Conservation (phyloP, 2,888 invertebrate genomes). For the Amblyteles armatorius region DNA sequence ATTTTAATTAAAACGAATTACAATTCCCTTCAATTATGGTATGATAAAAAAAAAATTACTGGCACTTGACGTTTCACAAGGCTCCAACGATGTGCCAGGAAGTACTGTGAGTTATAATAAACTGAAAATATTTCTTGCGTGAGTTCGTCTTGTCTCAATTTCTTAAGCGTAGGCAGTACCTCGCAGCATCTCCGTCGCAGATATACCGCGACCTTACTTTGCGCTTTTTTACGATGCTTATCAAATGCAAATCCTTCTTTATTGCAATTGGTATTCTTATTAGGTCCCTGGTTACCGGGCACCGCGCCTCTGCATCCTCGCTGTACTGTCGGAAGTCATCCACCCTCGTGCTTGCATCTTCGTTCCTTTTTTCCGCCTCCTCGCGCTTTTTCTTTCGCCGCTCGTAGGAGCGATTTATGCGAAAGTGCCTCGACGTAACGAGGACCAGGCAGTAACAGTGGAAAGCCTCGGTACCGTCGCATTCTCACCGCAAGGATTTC, state of each 20-base stretch:
- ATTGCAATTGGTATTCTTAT: constrained; percentile 80
- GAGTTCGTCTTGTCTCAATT: constrained; percentile 45
- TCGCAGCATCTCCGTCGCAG: constrained; percentile 18
- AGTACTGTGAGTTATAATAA: constrained; percentile 44
- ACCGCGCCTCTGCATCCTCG: constrained; percentile 32
- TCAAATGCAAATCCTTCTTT: constrained; percentile 84
- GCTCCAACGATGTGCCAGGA: constrained; percentile 10
- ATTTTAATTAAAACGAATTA: not conserved
- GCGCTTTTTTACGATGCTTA: constrained; percentile 82
- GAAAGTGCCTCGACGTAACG: constrained; percentile 73
- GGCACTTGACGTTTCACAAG: not conserved
- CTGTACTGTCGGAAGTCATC: constrained; percentile 45
- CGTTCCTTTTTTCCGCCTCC: constrained; percentile 35
- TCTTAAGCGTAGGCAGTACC: constrained; percentile 62
- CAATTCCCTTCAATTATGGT: not conserved
- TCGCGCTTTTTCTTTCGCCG: constrained; percentile 61
- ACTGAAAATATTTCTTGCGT: constrained; percentile 52
- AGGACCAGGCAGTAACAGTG: constrained; percentile 46
- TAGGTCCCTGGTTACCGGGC: constrained; percentile 60
- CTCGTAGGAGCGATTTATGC: constrained; percentile 77
- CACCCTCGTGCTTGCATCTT: constrained; percentile 50
- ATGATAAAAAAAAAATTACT: not conserved
- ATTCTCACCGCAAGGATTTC: constrained; percentile 47
- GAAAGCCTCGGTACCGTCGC: constrained; percentile 50
- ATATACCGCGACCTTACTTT: constrained; percentile 76